These are phyloP conservation scores for Sinelater perroti DNA, from an alignment of 2,888 invertebrate genomes.

Conservation along the genomic window DNA sequence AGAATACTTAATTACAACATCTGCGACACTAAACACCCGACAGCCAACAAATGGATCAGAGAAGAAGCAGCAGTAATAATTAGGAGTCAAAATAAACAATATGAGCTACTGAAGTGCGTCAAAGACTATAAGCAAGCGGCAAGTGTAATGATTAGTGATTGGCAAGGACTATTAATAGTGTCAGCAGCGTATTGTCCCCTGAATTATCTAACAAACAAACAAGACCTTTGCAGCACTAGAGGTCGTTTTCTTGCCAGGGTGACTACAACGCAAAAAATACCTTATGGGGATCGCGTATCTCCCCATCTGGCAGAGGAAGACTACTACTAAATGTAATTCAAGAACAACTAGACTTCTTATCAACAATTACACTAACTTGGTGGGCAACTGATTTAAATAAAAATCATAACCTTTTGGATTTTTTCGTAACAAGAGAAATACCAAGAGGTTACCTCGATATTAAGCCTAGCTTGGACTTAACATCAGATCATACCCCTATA, in stretches of 20 bases:
- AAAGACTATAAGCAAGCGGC: no score
- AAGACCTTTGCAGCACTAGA: not conserved
- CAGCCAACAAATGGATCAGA: no score
- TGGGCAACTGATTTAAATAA: not conserved
- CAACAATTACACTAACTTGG: not conserved
- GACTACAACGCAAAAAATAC: constrained; percentile 3
- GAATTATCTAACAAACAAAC: not conserved
- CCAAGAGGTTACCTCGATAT: constrained; percentile 7
- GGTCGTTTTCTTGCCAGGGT: no score
- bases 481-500: constrained; percentile 7
- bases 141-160: no score
- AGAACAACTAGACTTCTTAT: not conserved
- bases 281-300: not conserved
- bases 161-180: constrained; percentile 1
- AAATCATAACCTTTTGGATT: not conserved
- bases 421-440: constrained; percentile 2
- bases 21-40: no score
- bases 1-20: no score
- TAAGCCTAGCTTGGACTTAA: not conserved
- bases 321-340: constrained; percentile 1
- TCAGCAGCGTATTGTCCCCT: not conserved
- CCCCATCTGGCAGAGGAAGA: constrained; percentile 3
- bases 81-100: no score
- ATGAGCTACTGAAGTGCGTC: no score
- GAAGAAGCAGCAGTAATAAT: no score